A percentile compares a stretch with the other conserved stretches of the same genome.
Conservation (phyloP, 2,113 vertebrate genomes). For the Odobenus rosmarus region DNA sequence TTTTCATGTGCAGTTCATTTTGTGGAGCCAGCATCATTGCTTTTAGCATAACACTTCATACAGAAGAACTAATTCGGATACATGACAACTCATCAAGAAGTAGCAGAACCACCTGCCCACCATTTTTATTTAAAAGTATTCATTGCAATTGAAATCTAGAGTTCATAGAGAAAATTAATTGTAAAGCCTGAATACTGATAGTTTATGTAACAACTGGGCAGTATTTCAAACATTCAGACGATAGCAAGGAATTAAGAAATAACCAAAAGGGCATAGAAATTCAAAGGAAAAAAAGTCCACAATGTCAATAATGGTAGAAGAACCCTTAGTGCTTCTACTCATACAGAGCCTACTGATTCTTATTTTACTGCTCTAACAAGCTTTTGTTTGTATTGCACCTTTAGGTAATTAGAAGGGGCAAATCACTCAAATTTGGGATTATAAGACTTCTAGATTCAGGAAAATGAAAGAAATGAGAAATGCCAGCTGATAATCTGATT, state of each 20-base stretch:
- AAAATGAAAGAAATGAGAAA: neutral
- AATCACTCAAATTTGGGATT: neutral
- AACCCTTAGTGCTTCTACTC: neutral
- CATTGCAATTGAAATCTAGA: neutral
- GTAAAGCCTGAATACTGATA: neutral
- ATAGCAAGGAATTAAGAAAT: slow-evolving; percentile 1
- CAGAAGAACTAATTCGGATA: neutral
- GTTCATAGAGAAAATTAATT: neutral
- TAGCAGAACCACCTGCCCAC: neutral
- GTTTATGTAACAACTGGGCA: neutral
- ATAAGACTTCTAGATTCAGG: neutral
- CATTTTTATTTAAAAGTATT: neutral
- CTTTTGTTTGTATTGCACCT: neutral
- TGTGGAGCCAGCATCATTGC: neutral
- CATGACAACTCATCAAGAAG: neutral
- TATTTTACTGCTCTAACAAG: neutral
- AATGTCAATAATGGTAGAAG: neutral
- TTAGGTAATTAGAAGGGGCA: neutral
- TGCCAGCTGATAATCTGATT: neutral
- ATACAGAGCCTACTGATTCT: neutral
- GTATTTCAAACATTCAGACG: slow-evolving; percentile 22
- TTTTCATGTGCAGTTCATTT: neutral
- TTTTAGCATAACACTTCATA: slow-evolving; percentile 33
- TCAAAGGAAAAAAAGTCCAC: neutral
- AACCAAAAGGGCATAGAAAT: neutral